Evolutionary conservation across 2,888 invertebrate species (phyloP).

Genomic region (Petrolisthes cinctipes): DNA sequence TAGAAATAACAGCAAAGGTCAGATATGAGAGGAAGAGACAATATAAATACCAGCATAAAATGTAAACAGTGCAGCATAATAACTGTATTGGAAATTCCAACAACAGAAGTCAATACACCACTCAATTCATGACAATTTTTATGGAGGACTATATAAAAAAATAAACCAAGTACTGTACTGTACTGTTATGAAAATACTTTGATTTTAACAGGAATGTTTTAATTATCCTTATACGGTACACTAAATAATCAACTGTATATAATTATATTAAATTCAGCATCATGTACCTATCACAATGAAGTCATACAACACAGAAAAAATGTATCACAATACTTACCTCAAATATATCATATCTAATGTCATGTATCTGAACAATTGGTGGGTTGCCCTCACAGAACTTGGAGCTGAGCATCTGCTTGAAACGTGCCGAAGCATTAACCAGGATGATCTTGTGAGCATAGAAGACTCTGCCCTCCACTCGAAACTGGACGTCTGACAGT

Average conservation of each 20-base stretch:
- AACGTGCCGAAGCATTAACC: constrained; percentile 88
- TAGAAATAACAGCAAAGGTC: no score
- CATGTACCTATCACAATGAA: not conserved
- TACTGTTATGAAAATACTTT: no score
- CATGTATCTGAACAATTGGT: constrained; percentile 91
- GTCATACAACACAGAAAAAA: not conserved
- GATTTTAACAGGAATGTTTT: no score
- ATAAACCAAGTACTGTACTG: no score
- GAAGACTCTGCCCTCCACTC: constrained; percentile 90
- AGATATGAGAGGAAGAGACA: no score
- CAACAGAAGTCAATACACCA: no score
- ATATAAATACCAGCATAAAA: no score
- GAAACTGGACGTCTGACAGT: constrained; percentile 90
- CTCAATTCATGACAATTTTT: not conserved
- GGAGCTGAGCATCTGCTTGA: constrained; percentile 86
- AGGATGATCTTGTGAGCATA: constrained; percentile 95
- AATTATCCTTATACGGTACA: no score
- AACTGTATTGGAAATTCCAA: no score
- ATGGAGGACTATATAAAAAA: not conserved
- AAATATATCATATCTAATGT: constrained; percentile 92
- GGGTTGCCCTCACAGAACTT: constrained; percentile 81
- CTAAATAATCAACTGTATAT: no score
- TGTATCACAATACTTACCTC: constrained; percentile 75
- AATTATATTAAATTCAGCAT: no score
- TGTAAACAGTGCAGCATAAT: no score